phyloP scores from a whole-genome alignment of 2,888 invertebrate species.

The Drosophila mettleri region DNA sequence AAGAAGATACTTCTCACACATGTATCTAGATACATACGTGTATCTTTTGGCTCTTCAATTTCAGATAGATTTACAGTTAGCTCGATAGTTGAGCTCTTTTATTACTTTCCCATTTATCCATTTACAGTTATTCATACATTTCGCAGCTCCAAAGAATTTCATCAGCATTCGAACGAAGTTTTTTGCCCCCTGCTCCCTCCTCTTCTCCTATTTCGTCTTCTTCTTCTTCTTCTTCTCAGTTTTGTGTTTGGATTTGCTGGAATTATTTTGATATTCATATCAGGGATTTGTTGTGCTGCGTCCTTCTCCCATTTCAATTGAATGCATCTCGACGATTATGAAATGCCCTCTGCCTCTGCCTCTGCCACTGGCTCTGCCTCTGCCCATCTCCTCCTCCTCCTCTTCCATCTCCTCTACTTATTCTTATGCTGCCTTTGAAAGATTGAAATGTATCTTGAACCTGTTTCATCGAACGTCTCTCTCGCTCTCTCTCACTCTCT shows the following conservation, averaged over 20 bases:
- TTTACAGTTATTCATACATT: neutral
- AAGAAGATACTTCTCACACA: neutral
- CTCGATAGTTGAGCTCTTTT: neutral
- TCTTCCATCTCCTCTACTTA: neutral
- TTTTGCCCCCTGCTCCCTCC: neutral
- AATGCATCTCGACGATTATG: slow-evolving; percentile 65
- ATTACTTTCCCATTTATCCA: neutral
- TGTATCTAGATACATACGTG: neutral
- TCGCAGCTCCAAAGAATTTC: slow-evolving; percentile 34
- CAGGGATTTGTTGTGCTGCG: slow-evolving; percentile 59
- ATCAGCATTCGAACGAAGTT: slow-evolving; percentile 40
- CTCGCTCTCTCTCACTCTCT: neutral
- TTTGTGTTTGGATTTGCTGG: neutral
- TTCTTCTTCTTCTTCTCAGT: neutral
- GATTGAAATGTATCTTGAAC: slow-evolving; percentile 73
- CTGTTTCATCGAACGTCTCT: slow-evolving; percentile 30
- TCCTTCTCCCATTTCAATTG: slow-evolving; percentile 76
- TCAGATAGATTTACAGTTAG: neutral
- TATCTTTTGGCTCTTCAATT: neutral
- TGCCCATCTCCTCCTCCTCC: neutral
- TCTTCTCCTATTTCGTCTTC: neutral
- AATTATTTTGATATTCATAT: slow-evolving; percentile 70
- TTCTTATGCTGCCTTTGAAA: slow-evolving; percentile 46
- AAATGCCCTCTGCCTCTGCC: slow-evolving; percentile 9
- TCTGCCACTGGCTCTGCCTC: neutral